These are phyloP conservation scores for Vidua macroura DNA, from an alignment of 2,113 vertebrate species.

Conservation along the genomic window DNA sequence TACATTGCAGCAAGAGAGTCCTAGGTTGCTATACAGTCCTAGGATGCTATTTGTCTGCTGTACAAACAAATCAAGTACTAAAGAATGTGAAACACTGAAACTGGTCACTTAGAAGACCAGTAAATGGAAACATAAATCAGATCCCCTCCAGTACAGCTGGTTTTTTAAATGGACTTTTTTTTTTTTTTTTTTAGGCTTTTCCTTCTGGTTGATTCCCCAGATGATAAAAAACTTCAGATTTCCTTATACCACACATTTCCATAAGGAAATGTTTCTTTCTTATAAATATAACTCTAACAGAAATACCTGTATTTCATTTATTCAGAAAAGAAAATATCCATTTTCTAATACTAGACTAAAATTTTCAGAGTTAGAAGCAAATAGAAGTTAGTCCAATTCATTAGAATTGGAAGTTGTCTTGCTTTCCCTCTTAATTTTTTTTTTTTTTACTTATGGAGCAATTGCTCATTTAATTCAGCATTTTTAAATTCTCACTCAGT, in stretches of 20 bases:
- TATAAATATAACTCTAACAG: not conserved
- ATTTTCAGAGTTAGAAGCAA: not conserved
- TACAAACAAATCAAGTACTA: not conserved
- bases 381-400: not conserved
- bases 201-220: not conserved
- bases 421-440: not conserved
- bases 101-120: not conserved
- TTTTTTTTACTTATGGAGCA: not conserved
- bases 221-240: not conserved
- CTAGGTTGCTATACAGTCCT: not conserved
- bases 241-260: not conserved
- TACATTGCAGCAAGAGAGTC: not conserved
- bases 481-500: constrained; percentile 31
- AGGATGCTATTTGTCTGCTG: not conserved
- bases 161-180: not conserved
- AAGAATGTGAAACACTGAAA: not conserved
- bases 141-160: fast-evolving
- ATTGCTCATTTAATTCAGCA: constrained; percentile 6
- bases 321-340: not conserved
- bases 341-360: not conserved
- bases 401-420: not conserved
- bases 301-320: not conserved
- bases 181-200: not conserved
- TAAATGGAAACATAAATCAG: not conserved
- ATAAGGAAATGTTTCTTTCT: not conserved